Conservation (phyloP, 2,113 vertebrate species). For the Promerops cafer region DNA sequence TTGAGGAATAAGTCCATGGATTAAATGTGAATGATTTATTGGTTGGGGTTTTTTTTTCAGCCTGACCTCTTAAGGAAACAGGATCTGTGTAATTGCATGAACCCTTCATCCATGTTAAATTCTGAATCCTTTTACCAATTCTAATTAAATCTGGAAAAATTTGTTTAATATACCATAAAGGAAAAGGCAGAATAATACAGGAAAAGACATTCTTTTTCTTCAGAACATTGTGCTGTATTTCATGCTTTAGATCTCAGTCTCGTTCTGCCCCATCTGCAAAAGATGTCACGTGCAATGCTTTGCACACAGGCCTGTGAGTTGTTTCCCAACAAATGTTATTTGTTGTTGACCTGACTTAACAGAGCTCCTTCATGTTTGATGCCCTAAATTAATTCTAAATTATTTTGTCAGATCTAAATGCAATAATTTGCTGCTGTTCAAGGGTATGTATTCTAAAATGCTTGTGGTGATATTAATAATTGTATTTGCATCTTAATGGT, state of each 20-base stretch:
- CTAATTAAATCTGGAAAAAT: not conserved
- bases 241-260: not conserved
- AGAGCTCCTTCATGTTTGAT: not conserved
- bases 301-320: too few species aligned
- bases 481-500: not conserved
- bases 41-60: not conserved
- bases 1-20: not conserved
- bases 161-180: not conserved
- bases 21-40: not conserved
- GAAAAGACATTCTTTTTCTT: not conserved
- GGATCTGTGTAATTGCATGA: not conserved
- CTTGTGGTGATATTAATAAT: not conserved
- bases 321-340: not conserved
- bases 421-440: not conserved
- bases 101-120: not conserved
- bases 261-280: not conserved
- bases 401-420: not conserved
- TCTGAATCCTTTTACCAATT: not conserved
- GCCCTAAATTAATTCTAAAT: not conserved
- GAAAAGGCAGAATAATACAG: not conserved
- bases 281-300: accelerated
- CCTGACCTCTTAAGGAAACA: not conserved
- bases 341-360: not conserved
- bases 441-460: not conserved
- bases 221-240: not conserved